Evolutionary conservation across 1,140 invertebrate genomes (phyloP).

Genomic region (Orius insidiosus): DNA sequence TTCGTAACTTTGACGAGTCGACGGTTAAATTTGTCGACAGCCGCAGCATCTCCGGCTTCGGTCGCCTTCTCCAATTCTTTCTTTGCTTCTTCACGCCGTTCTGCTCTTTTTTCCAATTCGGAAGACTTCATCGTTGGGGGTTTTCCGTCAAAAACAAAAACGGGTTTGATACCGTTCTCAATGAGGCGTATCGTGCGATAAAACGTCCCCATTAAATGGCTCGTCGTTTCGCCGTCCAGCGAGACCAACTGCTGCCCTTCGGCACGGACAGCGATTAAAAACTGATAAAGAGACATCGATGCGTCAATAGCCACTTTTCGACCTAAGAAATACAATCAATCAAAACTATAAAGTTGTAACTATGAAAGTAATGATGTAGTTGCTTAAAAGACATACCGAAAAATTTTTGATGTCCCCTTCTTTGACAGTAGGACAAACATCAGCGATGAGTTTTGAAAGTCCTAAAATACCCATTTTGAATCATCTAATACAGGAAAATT

Average conservation of each 20-base stretch:
- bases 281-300: slow-evolving; percentile 98
- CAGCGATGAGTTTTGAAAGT: slow-evolving; percentile 86
- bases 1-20: slow-evolving; percentile 89
- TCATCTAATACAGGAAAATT: too few relatives aligned
- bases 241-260: slow-evolving; percentile 85
- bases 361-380: slow-evolving; percentile 28
- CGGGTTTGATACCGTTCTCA: slow-evolving; percentile 95
- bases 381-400: slow-evolving; percentile 56
- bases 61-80: slow-evolving; percentile 81
- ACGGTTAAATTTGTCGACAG: slow-evolving; percentile 87
- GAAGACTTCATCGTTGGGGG: slow-evolving; percentile 87
- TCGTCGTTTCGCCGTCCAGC: slow-evolving; percentile 90
- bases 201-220: slow-evolving; percentile 94
- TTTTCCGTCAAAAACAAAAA: slow-evolving; percentile 98
- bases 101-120: slow-evolving; percentile 76
- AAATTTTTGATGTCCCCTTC: slow-evolving; percentile 93
- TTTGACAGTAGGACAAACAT: slow-evolving; percentile 79
- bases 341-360: too few relatives aligned
- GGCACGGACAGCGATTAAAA: slow-evolving; percentile 90
- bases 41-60: slow-evolving; percentile 74
- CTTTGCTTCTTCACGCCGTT: slow-evolving; percentile 78
- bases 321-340: too few relatives aligned
- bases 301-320: slow-evolving; percentile 96
- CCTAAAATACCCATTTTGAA: slow-evolving; percentile 93
- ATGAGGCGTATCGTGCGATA: slow-evolving; percentile 92